Evolutionary conservation across 2,888 invertebrate species (phyloP).

Genomic region (Myopa testacea): DNA sequence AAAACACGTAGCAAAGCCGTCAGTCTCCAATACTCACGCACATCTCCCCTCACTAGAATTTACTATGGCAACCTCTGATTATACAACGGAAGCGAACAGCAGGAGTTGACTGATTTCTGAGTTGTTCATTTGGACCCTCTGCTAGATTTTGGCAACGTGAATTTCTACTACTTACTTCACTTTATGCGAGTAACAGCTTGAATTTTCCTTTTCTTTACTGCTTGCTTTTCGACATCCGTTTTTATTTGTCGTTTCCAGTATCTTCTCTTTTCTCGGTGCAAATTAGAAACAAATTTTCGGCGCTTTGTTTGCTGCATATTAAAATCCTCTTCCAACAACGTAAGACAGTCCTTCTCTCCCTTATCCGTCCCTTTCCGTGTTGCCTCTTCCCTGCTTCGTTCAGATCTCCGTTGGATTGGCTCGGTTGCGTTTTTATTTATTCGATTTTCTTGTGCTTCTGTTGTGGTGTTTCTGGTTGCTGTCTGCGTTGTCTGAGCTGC

Average conservation of each 20-base stretch:
- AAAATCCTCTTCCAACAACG: conserved; percentile 2
- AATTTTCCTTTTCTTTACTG: background rate
- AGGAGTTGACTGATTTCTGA: conserved; percentile 12
- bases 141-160: conserved; percentile 7
- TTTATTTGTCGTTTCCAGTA: conserved; percentile 18
- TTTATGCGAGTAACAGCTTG: background rate
- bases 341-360: background rate
- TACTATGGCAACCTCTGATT: background rate
- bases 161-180: background rate
- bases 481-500: background rate
- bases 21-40: conserved; percentile 6
- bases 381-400: conserved; percentile 1
- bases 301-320: conserved; percentile 24
- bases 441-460: no score
- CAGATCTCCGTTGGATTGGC: no score
- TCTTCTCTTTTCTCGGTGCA: conserved; percentile 1
- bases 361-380: background rate
- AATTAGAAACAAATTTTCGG: conserved; percentile 33
- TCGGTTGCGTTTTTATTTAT: no score
- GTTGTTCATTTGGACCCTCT: background rate
- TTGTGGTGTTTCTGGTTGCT: conserved; percentile 2
- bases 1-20: conserved; percentile 27
- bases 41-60: background rate
- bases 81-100: background rate
- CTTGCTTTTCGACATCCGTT: conserved; percentile 5